These are phyloP conservation scores for Nymphalis io DNA, from an alignment of 1,140 invertebrate species.

Conservation along the genomic window DNA sequence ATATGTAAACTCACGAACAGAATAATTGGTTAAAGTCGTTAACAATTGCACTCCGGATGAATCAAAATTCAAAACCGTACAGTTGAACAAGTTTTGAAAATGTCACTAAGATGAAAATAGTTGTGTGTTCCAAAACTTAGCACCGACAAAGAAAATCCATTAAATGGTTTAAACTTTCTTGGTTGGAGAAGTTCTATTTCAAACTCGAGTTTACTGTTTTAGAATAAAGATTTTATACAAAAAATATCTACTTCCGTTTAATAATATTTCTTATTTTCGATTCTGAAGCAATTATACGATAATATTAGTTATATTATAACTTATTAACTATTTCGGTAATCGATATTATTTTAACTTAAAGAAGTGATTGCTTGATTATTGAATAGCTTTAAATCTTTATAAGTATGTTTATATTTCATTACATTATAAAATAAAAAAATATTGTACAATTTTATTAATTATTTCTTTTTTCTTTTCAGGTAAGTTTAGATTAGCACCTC, in stretches of 20 bases:
- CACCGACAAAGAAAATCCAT: conserved; percentile 38
- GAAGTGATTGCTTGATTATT: too few relatives aligned
- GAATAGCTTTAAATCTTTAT: too few relatives aligned
- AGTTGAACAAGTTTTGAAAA: conserved; percentile 23
- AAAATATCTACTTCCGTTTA: neutral
- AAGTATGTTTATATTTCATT: too few relatives aligned
- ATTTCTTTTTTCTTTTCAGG: conserved; percentile 27
- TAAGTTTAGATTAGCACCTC: neutral
- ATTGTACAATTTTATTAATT: neutral
- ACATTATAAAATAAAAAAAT: too few relatives aligned
- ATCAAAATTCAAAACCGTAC: conserved; percentile 29
- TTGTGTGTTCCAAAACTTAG: conserved; percentile 31
- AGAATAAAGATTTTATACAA: conserved; percentile 24
- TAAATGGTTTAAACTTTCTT: conserved; percentile 35
- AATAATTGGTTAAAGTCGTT: neutral
- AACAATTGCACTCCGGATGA: conserved; percentile 14
- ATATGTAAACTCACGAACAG: neutral
- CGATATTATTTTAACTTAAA: too few relatives aligned
- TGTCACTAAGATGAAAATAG: conserved; percentile 34
- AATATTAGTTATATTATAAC: too few relatives aligned
- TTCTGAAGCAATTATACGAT: neutral
- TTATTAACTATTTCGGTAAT: too few relatives aligned
- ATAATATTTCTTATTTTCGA: neutral
- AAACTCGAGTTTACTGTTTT: conserved; percentile 26
- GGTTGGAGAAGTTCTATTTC: conserved; percentile 29